Evolutionary conservation across 2,888 invertebrate species (phyloP).

Genomic region (Lathronympha strigana): DNA sequence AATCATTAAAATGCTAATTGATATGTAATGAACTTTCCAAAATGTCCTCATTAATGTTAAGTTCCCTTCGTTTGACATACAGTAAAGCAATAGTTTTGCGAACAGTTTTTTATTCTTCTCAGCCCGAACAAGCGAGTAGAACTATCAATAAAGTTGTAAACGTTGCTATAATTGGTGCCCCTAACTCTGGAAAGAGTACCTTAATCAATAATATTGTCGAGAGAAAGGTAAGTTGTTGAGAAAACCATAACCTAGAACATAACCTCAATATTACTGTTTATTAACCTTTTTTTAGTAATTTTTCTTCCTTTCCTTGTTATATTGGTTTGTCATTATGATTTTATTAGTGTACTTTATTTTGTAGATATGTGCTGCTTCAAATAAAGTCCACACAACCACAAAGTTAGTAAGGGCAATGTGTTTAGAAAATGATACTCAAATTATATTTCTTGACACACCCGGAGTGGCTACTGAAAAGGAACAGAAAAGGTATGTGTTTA

Average conservation of each 20-base stretch:
- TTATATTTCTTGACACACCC: constrained; percentile 97
- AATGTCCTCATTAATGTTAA: constrained; percentile 50
- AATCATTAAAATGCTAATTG: neutral
- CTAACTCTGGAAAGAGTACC: constrained; percentile 98
- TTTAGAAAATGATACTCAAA: constrained; percentile 90
- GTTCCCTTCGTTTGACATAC: constrained; percentile 48
- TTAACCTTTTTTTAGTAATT: too few relatives aligned
- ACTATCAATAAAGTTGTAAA: constrained; percentile 79
- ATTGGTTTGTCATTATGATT: too few relatives aligned
- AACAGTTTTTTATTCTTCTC: constrained; percentile 63
- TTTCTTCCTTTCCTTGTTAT: too few relatives aligned
- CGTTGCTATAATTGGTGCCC: constrained; percentile 95
- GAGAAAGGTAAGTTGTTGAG: constrained; percentile 85
- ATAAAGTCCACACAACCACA: constrained; percentile 96
- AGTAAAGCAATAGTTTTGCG: constrained; percentile 50
- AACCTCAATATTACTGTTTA: constrained; percentile 4
- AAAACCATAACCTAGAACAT: neutral
- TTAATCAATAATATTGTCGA: constrained; percentile 94
- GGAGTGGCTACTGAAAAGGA: constrained; percentile 91
- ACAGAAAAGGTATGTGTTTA: constrained; percentile 84
- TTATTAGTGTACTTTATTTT: constrained; percentile 47
- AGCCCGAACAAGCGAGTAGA: constrained; percentile 59
- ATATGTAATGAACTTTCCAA: constrained; percentile 18
- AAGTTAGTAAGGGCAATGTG: constrained; percentile 89
- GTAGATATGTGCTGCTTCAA: constrained; percentile 95